Percentiles rank a stretch among this genome's conserved stretches.
These are phyloP conservation scores for Notarius lentiginosus DNA, from an alignment of 2,113 vertebrate genomes.

Conservation along the genomic window DNA sequence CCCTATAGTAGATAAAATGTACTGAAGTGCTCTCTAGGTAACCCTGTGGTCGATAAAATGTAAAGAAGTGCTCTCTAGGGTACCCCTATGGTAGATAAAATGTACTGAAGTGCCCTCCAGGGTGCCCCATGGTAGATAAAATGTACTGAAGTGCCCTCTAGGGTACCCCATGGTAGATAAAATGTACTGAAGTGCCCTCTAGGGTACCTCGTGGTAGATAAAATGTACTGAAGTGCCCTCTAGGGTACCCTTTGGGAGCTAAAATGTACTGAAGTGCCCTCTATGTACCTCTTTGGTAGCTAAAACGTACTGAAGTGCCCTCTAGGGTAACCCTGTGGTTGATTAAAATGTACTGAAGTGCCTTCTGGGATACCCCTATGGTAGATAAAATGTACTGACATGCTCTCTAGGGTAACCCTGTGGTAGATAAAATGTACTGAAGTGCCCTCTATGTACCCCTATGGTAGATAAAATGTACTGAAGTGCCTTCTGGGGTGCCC, in stretches of 20 bases:
- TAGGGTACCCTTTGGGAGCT: background rate
- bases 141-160: too few species aligned
- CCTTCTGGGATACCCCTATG: background rate
- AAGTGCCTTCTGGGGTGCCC: background rate
- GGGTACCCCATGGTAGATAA: too few species aligned
- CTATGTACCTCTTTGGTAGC: background rate
- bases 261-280: background rate
- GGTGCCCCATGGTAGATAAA: background rate
- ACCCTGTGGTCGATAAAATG: background rate
- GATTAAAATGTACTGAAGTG: background rate
- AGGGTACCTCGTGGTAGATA: background rate
- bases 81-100: background rate
- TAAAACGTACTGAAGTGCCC: background rate
- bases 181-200: background rate
- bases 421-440: background rate
- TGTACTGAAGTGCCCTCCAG: background rate
- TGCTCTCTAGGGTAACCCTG: background rate
- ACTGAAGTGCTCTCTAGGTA: background rate
- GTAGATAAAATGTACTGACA: too few species aligned
- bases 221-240: background rate
- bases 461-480: too few species aligned
- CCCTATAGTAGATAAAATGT: background rate
- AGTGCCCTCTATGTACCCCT: background rate
- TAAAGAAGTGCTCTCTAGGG: background rate
- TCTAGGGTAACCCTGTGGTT: background rate